Conservation (phyloP, 2,113 vertebrate species). For the Stegostoma tigrinum region DNA sequence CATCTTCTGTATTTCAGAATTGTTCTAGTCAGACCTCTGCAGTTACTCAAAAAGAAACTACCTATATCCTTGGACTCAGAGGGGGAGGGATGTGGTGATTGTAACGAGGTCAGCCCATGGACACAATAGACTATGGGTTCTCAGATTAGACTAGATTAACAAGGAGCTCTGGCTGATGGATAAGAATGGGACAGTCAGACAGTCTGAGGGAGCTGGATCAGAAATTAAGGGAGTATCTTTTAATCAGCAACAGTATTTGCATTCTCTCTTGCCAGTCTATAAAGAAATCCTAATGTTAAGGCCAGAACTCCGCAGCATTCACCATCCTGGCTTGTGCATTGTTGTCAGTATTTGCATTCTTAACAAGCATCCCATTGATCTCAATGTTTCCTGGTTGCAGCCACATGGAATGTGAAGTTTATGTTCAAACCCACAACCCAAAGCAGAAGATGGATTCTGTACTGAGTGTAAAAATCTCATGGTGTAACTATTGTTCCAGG, state of each 20-base stretch:
- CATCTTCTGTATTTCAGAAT: background rate
- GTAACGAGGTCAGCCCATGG: too few species aligned
- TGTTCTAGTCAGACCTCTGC: background rate
- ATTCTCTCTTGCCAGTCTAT: background rate
- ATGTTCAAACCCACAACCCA: constrained; percentile 53
- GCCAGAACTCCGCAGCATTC: background rate
- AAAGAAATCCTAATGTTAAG: background rate
- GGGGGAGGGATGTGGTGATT: too few species aligned
- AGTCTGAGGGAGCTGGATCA: too few species aligned
- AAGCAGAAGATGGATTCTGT: constrained; percentile 51
- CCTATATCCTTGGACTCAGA: too few species aligned
- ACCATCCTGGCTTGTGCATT: constrained; percentile 41
- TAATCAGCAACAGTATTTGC: background rate
- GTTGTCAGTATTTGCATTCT: constrained; percentile 48
- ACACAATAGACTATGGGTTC: too few species aligned
- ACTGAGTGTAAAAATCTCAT: background rate
- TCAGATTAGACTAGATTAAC: too few species aligned
- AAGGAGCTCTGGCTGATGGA: too few species aligned
- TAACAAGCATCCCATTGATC: constrained; percentile 53
- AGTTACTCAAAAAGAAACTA: background rate
- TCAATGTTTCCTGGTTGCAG: constrained; percentile 54
- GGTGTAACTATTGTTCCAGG: background rate
- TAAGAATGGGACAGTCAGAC: too few species aligned
- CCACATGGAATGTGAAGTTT: constrained; percentile 54
- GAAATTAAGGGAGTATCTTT: background rate